A percentile compares a stretch with the other conserved stretches of the same genome.
Conservation (phyloP, 2,113 vertebrate genomes). For the Pagrus major region DNA sequence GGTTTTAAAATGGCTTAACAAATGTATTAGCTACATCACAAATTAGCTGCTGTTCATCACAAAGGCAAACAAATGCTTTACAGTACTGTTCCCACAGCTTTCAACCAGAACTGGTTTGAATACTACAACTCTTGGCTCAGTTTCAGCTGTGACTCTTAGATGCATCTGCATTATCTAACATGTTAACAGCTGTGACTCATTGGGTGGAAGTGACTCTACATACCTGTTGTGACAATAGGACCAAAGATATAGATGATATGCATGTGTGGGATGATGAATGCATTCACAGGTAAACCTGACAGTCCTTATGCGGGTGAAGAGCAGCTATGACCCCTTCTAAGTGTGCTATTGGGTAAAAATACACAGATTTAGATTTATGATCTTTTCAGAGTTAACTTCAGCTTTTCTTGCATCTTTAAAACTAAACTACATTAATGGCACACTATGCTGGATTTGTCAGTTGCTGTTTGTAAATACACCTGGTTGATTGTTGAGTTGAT, state of each 20-base stretch:
- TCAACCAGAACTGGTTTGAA: neutral
- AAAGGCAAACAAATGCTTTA: no score
- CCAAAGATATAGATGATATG: neutral
- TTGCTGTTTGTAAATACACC: no score
- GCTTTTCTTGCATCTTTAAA: neutral
- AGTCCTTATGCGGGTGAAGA: slow-evolving; percentile 9
- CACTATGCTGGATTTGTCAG: no score
- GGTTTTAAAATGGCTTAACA: no score
- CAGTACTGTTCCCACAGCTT: neutral
- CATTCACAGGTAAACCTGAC: neutral
- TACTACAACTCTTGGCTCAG: neutral
- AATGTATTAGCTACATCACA: no score
- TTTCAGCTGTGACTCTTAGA: neutral
- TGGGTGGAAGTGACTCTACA: neutral
- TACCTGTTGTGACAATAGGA: neutral
- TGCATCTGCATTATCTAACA: neutral
- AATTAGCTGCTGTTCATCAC: neutral
- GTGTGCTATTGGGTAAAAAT: neutral
- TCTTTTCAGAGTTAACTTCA: neutral
- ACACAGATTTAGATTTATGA: neutral
- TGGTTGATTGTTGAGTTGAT: no score
- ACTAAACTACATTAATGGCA: neutral
- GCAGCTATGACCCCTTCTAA: neutral
- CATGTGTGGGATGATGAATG: slow-evolving; percentile 4
- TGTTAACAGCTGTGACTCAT: slow-evolving; percentile 17